Percentiles rank a stretch among this genome's conserved stretches.
These are phyloP conservation scores for Empis livida DNA, from an alignment of 2,888 invertebrate genomes.

Conservation along the genomic window DNA sequence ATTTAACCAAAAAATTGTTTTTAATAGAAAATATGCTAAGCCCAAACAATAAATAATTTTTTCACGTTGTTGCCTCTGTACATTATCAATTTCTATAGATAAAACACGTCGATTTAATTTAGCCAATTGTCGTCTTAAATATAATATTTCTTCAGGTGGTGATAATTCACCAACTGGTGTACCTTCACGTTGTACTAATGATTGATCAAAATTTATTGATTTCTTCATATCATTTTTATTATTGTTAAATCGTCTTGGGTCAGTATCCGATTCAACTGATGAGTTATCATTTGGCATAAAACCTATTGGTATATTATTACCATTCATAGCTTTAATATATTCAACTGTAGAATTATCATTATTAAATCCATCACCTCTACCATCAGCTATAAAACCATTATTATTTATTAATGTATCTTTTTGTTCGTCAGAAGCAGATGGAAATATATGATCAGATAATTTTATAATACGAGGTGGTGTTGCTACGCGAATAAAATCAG, in stretches of 20 bases:
- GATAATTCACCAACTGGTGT: conserved; percentile 57
- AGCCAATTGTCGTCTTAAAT: conserved; percentile 72
- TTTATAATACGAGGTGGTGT: conserved; percentile 84
- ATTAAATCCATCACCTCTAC: conserved; percentile 17
- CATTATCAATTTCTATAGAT: conserved; percentile 73
- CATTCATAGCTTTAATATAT: conserved; percentile 25
- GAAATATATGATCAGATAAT: conserved; percentile 71
- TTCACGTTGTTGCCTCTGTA: conserved; percentile 74
- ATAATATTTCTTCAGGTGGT: conserved; percentile 67
- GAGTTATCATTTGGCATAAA: conserved; percentile 19
- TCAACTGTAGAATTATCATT: conserved; percentile 22
- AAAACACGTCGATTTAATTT: conserved; percentile 78
- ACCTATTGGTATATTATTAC: conserved; percentile 18
- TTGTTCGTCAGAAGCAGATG: conserved; percentile 47
- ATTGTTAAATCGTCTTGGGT: too few species aligned
- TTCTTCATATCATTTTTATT: not conserved
- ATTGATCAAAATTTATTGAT: conserved; percentile 17
- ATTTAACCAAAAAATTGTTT: conserved; percentile 73
- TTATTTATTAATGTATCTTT: conserved; percentile 16
- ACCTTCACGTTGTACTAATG: conserved; percentile 42
- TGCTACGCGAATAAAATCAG: conserved; percentile 64
- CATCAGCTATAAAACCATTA: conserved; percentile 4
- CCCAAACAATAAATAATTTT: conserved; percentile 74
- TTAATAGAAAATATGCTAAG: conserved; percentile 72
- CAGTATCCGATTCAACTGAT: not conserved